Evolutionary conservation across 2,113 vertebrate species (phyloP).

Genomic region (Chloroceryle aenea): DNA sequence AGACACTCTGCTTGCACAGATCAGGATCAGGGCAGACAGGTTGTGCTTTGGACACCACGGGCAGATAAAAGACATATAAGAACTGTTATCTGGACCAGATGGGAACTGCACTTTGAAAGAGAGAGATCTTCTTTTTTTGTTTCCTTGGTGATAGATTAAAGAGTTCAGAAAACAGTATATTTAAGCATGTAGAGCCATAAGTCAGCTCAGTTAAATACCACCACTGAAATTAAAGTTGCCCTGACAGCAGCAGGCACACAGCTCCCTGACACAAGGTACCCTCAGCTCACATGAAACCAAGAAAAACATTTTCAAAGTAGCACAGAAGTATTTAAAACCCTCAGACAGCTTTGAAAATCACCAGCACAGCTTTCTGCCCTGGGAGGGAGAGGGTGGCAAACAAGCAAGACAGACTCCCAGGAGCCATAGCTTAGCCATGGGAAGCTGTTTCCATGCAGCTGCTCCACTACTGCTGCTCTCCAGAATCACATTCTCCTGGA

Average conservation of each 20-base stretch:
- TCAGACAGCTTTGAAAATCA: not conserved
- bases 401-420: slow-evolving; percentile 5
- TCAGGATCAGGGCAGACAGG: not conserved
- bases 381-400: not conserved
- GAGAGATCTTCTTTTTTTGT: not conserved
- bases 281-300: not conserved
- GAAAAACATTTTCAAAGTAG: not conserved
- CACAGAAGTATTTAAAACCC: not conserved
- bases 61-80: not conserved
- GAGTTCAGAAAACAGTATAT: not conserved
- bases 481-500: not conserved
- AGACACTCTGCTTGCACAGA: not conserved
- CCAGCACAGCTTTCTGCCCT: not conserved
- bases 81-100: not conserved
- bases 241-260: not conserved
- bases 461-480: not conserved
- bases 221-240: not conserved
- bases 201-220: not conserved
- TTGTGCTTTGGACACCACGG: not conserved
- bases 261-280: not conserved
- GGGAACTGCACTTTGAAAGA: not conserved
- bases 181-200: not conserved
- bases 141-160: not conserved
- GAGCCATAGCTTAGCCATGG: not conserved
- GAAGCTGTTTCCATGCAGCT: not conserved